Evolutionary conservation across 2,797 vertebrate genomes (phyloP).

Genomic region (Apogon talboti): DNA sequence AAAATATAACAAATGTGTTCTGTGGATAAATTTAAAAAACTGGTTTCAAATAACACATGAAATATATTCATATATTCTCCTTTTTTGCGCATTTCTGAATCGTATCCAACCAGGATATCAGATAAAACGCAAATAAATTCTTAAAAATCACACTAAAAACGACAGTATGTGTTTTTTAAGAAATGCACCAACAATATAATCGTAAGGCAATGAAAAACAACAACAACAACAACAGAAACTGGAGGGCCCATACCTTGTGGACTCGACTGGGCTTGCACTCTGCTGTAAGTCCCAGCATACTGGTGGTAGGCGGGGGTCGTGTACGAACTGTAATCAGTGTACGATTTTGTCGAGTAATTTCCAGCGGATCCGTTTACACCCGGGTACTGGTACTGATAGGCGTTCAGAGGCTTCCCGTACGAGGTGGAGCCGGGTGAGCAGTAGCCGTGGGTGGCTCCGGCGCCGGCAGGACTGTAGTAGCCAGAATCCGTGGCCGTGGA

Average conservation of each 20-base stretch:
- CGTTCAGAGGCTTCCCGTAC: conserved; percentile 94
- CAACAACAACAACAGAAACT: neutral
- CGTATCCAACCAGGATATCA: neutral
- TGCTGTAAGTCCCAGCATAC: conserved; percentile 94
- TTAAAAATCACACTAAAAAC: neutral
- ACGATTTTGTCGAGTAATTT: conserved; percentile 93
- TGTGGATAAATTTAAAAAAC: neutral
- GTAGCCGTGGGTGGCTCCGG: conserved; percentile 90
- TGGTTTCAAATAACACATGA: neutral
- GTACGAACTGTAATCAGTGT: conserved; percentile 92
- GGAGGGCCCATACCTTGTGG: conserved; percentile 88
- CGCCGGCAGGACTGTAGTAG: conserved; percentile 90
- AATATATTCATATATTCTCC: neutral
- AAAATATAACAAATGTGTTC: neutral
- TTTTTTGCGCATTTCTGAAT: neutral
- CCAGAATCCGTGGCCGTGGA: conserved; percentile 97
- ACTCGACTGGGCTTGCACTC: conserved; percentile 89
- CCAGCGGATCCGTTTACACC: conserved; percentile 91
- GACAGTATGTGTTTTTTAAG: neutral
- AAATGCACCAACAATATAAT: neutral
- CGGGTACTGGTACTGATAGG: conserved; percentile 97
- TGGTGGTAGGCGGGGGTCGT: conserved; percentile 94
- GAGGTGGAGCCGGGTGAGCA: conserved; percentile 93
- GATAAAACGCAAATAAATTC: neutral
- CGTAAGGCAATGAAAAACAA: neutral